Conservation (phyloP, 2,888 invertebrate genomes). For the Carterocephalus palaemon region DNA sequence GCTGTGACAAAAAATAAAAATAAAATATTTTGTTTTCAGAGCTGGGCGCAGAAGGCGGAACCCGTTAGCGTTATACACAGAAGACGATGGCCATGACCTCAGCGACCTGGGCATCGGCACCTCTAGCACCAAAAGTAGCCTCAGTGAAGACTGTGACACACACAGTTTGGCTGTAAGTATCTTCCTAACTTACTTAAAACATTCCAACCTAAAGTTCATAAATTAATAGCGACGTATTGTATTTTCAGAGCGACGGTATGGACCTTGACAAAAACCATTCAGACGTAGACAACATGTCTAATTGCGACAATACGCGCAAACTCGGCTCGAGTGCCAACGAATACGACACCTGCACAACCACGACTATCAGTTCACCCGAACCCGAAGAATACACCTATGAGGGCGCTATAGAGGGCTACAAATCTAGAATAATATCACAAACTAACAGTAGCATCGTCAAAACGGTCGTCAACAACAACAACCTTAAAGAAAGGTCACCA, state of each 20-base stretch:
- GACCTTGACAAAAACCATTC: slow-evolving; percentile 77
- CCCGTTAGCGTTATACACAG: slow-evolving; percentile 85
- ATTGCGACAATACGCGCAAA: slow-evolving; percentile 69
- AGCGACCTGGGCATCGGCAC: slow-evolving; percentile 89
- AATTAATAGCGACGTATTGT: slow-evolving; percentile 74
- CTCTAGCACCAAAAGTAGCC: slow-evolving; percentile 82
- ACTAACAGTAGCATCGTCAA: slow-evolving; percentile 71
- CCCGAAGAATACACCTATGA: slow-evolving; percentile 92
- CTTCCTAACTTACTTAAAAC: background rate
- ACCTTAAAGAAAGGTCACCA: slow-evolving; percentile 70
- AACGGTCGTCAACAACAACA: slow-evolving; percentile 62
- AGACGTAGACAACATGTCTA: slow-evolving; percentile 72
- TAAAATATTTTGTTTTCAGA: slow-evolving; percentile 44
- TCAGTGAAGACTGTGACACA: slow-evolving; percentile 82
- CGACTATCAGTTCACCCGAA: slow-evolving; percentile 83
- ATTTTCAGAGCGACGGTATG: slow-evolving; percentile 79
- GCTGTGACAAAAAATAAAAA: too few relatives aligned
- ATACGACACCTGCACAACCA: slow-evolving; percentile 84
- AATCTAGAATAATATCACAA: slow-evolving; percentile 85
- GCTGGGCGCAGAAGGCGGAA: slow-evolving; percentile 73
- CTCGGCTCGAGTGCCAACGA: slow-evolving; percentile 76
- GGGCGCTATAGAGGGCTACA: slow-evolving; percentile 91
- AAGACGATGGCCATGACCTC: slow-evolving; percentile 90
- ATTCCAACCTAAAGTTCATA: slow-evolving; percentile 5
- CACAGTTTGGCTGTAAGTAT: slow-evolving; percentile 81